phyloP scores from a whole-genome alignment of 2,113 vertebrate genomes.

The Semnornis frantzii region DNA sequence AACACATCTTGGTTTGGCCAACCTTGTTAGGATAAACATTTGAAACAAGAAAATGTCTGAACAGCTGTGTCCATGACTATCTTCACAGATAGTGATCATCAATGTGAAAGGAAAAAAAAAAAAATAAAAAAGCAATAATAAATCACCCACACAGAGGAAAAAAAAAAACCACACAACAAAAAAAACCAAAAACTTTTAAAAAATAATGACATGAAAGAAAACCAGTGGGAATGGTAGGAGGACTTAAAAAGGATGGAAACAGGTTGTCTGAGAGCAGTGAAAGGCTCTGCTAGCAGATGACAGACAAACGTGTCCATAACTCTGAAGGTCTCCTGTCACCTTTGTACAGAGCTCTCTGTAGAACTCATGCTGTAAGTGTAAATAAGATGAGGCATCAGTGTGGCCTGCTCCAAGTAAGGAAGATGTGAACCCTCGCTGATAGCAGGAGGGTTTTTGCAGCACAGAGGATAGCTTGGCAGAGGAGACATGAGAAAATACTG shows the following conservation, averaged over 20 bases:
- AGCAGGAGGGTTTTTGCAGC: conserved; percentile 46
- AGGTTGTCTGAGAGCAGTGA: background rate
- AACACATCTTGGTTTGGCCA: background rate
- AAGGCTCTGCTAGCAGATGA: background rate
- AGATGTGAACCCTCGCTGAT: conserved; percentile 37
- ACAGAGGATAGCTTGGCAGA: conserved; percentile 12
- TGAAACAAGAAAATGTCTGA: background rate
- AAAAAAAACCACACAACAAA: background rate
- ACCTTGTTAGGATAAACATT: background rate
- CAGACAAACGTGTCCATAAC: background rate
- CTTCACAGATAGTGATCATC: background rate
- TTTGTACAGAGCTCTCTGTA: conserved; percentile 8
- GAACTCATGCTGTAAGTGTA: background rate
- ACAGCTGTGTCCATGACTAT: background rate
- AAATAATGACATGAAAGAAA: background rate
- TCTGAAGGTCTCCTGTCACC: conserved; percentile 3
- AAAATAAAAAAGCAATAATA: background rate
- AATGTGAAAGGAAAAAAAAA: background rate
- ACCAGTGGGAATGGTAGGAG: background rate
- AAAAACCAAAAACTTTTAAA: too few relatives aligned
- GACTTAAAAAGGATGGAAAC: background rate
- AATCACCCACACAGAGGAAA: background rate
- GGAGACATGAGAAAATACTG: conserved; percentile 21
- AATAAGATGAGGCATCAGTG: conserved; percentile 10
- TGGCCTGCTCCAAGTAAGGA: conserved; percentile 46